phyloP scores from a whole-genome alignment of 2,113 vertebrate genomes.

The Dermatemys mawii region DNA sequence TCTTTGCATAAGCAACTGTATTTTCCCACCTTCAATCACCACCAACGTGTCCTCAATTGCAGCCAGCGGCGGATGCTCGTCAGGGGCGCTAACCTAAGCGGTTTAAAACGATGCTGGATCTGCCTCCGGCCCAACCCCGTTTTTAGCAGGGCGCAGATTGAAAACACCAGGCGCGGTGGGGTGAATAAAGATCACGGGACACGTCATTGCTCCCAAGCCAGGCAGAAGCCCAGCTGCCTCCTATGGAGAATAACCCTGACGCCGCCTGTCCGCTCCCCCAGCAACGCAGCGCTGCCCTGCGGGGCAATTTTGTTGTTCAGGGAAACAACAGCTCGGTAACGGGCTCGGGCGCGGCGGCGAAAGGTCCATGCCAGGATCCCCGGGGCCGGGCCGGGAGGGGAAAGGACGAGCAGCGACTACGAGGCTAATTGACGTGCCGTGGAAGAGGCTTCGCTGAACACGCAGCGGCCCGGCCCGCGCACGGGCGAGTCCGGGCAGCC shows the following conservation, averaged over 20 bases:
- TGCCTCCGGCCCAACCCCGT: neutral
- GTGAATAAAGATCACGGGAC: neutral
- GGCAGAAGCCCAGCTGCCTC: neutral
- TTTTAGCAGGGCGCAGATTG: neutral
- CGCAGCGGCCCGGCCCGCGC: neutral
- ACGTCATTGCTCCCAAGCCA: neutral
- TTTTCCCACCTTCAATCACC: constrained; percentile 43
- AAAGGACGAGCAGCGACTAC: neutral
- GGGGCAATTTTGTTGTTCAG: neutral
- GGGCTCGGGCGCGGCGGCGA: too few relatives aligned
- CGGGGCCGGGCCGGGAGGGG: too few relatives aligned
- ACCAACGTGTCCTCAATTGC: neutral
- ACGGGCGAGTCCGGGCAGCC: neutral
- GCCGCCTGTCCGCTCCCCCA: neutral
- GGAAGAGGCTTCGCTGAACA: neutral
- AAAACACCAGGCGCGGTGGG: neutral
- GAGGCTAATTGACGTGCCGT: neutral
- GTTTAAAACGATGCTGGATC: neutral
- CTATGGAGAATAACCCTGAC: neutral
- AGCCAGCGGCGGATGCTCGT: constrained; percentile 3
- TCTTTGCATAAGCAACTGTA: neutral
- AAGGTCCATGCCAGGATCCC: too few relatives aligned
- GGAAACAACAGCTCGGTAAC: neutral
- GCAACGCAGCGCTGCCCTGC: neutral
- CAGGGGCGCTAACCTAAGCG: neutral